Evolutionary conservation across 2,888 invertebrate genomes (phyloP), one percentile per base, ranked within the genome.

Genomic region (Melanchra persicariae): DNA sequence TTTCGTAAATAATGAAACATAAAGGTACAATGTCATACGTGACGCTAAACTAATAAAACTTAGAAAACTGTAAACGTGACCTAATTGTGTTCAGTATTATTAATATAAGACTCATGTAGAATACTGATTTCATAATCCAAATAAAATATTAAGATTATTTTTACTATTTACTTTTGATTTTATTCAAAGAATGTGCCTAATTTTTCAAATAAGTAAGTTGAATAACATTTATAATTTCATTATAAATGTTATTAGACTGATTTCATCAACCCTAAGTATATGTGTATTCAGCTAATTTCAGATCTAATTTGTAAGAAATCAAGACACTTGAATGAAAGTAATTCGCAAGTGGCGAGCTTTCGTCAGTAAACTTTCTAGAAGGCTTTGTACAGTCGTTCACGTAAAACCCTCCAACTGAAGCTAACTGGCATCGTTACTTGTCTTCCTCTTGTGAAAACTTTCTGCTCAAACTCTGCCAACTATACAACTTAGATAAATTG

Each of bases 321-420:
- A 43, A 55, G 15, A 24, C 12, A 47, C 55, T 70, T 30, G 19
- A 61, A 70, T 59, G 30, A 70, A 68, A 74, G 58, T 67, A 71
- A 82, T 79, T 75, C 37, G 74, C 65, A 59, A 79, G 22, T 49
- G 5, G 26, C 52, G 64, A 58, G 60, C 73, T 72, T 54, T 70
- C 55, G 70, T 61, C 26, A 55, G 34, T 60, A 66, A 62, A 73
- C 40, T 64, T 70, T 58, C 30, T 65, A 67, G 66, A 62, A 74
- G 47, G 66, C 49, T 65, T 76, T 58, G 22, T 65, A 62, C 63
- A 70, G 55, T 59, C 73, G 66, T 43, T 70, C 52, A 64, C 68
- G 43, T 79, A 34, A 69, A 65, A 26, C 47, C 40, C 15, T 70
- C n/a, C 26, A 74, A 70, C 51, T 68, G 10, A 51, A 63, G 37